Percentiles rank a stretch among this genome's conserved stretches.
These are phyloP conservation scores for Enteromius thamalakanensis DNA, from an alignment of 2,797 vertebrate genomes.

Conservation along the genomic window DNA sequence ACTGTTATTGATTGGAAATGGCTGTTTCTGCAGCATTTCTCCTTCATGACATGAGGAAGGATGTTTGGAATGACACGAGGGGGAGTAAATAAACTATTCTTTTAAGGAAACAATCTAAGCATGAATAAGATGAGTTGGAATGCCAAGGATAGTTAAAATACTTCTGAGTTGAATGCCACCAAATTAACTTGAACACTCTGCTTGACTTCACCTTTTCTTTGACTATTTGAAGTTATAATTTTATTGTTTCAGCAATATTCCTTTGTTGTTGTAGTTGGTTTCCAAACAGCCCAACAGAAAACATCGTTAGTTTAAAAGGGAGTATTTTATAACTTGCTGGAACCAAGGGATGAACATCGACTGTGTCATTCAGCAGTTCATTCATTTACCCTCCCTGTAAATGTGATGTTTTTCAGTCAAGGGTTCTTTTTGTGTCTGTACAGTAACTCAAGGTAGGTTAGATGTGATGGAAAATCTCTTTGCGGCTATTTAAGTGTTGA, in stretches of 20 bases:
- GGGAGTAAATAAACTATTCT: background rate
- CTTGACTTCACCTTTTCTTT: background rate
- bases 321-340: background rate
- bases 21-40: conserved; percentile 4
- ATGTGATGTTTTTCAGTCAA: background rate
- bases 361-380: background rate
- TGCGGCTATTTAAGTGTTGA: background rate
- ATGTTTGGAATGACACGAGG: background rate
- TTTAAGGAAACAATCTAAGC: conserved; percentile 22
- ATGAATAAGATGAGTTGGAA: conserved; percentile 21
- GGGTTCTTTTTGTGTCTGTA: background rate
- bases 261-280: background rate
- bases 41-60: conserved; percentile 3
- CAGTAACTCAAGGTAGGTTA: conserved; percentile 4
- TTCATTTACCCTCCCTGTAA: conserved; percentile 4
- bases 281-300: background rate
- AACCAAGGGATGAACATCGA: background rate
- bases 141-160: conserved; percentile 45
- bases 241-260: background rate
- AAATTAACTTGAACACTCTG: background rate
- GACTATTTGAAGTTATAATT: background rate
- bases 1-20: background rate
- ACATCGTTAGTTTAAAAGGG: background rate
- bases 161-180: conserved; percentile 22
- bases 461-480: background rate